Percentiles rank a stretch among this genome's conserved stretches.
phyloP scores from a whole-genome alignment of 2,797 vertebrate species.

The Nyctalus aviator region DNA sequence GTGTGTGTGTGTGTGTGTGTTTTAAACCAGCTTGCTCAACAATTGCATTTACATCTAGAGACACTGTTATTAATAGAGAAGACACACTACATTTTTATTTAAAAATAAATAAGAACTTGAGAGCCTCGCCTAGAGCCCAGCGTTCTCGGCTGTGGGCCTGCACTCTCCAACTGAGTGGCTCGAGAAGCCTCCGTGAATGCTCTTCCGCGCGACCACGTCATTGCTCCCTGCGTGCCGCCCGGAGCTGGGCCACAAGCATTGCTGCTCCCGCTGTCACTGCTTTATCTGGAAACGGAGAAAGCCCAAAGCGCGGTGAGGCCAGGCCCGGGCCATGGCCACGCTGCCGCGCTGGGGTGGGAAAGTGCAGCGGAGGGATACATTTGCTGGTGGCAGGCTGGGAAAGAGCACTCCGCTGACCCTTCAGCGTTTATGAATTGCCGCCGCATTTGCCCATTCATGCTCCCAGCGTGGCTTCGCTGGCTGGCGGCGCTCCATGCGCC shows the following conservation, averaged over 20 bases:
- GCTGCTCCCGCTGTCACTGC: conserved; percentile 18
- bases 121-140: neutral
- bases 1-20: neutral
- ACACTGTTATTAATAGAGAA: conserved; percentile 10
- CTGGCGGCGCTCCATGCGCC: conserved; percentile 13
- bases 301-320: neutral
- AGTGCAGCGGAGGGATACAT: neutral
- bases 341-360: neutral
- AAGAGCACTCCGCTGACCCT: neutral
- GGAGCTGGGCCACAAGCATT: neutral
- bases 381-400: neutral
- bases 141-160: neutral
- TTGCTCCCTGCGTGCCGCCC: neutral
- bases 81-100: neutral
- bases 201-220: fast-evolving
- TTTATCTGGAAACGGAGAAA: conserved; percentile 26
- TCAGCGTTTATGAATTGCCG: neutral
- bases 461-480: conserved; percentile 41
- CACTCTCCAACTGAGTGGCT: neutral
- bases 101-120: conserved; percentile 27
- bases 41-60: conserved; percentile 1
- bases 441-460: neutral
- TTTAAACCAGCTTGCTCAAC: neutral
- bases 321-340: neutral
- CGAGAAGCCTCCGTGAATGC: neutral